Conservation (phyloP, 2,797 vertebrate species). For the Discoglossus pictus region DNA sequence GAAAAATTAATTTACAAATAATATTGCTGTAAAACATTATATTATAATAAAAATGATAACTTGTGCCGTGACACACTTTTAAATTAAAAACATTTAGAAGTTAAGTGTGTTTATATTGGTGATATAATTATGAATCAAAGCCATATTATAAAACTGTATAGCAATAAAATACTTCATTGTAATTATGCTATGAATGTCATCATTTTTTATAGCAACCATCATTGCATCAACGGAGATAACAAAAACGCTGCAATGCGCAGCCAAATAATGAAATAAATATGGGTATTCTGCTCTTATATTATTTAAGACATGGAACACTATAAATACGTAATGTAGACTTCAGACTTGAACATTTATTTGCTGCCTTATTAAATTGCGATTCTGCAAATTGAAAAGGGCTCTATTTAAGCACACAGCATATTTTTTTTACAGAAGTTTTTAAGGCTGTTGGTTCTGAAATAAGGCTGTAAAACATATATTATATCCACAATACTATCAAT, state of each 20-base stretch:
- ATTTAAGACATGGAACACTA: no score
- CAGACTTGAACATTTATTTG: no score
- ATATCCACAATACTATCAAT: no score
- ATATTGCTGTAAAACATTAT: conserved; percentile 68
- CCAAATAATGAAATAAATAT: no score
- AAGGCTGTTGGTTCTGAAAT: no score
- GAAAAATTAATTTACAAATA: conserved; percentile 76
- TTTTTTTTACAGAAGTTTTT: no score
- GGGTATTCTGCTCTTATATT: no score
- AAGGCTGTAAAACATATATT: no score
- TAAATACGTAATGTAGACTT: no score
- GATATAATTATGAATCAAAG: conserved; percentile 69
- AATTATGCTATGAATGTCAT: conserved; percentile 68
- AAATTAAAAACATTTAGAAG: conserved; percentile 60
- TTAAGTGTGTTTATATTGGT: conserved; percentile 63
- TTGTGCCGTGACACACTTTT: conserved; percentile 55
- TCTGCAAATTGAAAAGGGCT: no score
- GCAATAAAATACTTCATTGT: conserved; percentile 67
- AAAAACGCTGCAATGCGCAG: conserved; percentile 62
- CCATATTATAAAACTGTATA: conserved; percentile 56
- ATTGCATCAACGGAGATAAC: conserved; percentile 62
- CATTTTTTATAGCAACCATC: conserved; percentile 64
- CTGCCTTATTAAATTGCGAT: no score
- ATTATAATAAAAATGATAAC: conserved; percentile 65
- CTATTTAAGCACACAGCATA: no score